These are phyloP conservation scores for Calameuta idolon DNA, from an alignment of 2,888 invertebrate genomes.

Conservation along the genomic window DNA sequence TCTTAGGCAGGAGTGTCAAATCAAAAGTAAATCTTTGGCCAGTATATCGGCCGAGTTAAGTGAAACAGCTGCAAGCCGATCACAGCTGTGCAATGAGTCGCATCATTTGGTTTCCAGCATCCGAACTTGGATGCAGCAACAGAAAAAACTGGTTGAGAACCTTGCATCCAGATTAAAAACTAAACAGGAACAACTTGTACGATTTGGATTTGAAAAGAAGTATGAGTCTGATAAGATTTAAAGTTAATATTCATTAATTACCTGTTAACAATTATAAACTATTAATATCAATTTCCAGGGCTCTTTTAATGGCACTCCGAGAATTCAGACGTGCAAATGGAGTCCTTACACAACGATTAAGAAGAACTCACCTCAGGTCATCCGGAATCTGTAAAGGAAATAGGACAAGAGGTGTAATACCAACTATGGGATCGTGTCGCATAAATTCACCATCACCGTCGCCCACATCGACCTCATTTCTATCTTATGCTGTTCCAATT, in stretches of 20 bases:
- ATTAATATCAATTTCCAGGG: constrained; percentile 36
- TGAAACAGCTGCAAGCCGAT: constrained; percentile 48
- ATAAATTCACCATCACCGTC: not conserved
- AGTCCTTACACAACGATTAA: constrained; percentile 36
- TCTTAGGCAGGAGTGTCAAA: constrained; percentile 50
- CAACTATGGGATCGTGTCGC: not conserved
- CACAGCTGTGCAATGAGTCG: constrained; percentile 55
- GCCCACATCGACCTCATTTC: not conserved
- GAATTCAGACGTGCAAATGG: constrained; percentile 42
- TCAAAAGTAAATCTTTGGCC: constrained; percentile 50
- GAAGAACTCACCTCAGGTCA: constrained; percentile 20
- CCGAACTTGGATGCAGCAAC: constrained; percentile 55
- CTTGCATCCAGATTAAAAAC: constrained; percentile 42
- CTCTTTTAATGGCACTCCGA: constrained; percentile 40
- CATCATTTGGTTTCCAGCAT: constrained; percentile 52
- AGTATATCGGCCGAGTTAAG: constrained; percentile 52
- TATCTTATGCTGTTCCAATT: not conserved
- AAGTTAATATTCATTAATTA: not conserved
- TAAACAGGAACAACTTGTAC: constrained; percentile 48
- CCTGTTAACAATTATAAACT: not conserved
- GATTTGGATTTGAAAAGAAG: constrained; percentile 53
- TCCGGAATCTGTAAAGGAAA: not conserved
- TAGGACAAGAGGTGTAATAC: not conserved
- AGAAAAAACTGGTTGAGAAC: constrained; percentile 42
- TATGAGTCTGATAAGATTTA: constrained; percentile 18